Evolutionary conservation across 2,113 vertebrate genomes (phyloP), one percentile per base, ranked within the genome.

Genomic region (Crotalus horridus): DNA sequence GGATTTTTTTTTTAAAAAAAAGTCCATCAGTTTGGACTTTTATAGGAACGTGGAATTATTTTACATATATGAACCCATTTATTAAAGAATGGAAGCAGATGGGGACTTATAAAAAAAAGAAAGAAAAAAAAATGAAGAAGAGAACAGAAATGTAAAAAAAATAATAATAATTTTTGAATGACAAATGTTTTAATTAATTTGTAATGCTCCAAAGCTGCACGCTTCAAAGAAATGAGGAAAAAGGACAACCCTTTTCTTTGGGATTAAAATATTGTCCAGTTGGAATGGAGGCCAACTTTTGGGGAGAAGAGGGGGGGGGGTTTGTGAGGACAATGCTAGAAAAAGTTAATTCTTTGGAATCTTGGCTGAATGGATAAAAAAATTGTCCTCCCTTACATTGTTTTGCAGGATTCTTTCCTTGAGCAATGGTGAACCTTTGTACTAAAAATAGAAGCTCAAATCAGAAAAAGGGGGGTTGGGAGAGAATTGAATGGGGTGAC

Each of bases 21-120:
- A 95, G 95, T 93, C 94, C 95, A 94, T 94, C 89, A 92, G 24
- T 51, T 8, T 74, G 91, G 15, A 24, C 93, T 94, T 94, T 97
- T 95, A 94, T 95, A 94, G 81, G 96, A 96, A 93, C 85, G 7
- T 61, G 93, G 74, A 95, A 94, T 94, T 92, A 55, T 96, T 95
- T 96, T 96, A 1, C 53, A 53, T 96, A 89, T 92, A 94, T 95
- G 94, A 94, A 96, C 94, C 91, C 91, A 90, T 95, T 96, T 87
- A 0, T 89, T 56, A 92, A 96, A 55, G 24, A 61, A 93, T 1
- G 1, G 94, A 96, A 96, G 90, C 13, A 95, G 94, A 97, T 93
- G 3, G 26, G 96, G 96, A 13, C 51, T 48, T 91, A 46, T 20
- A 17, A 46, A 20, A 69, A 17, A 95, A 26, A 85, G 39, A 6